Evolutionary conservation across 92 coral and sea anemone species (phyloP).

Genomic region (Epizoanthus stellaris): DNA sequence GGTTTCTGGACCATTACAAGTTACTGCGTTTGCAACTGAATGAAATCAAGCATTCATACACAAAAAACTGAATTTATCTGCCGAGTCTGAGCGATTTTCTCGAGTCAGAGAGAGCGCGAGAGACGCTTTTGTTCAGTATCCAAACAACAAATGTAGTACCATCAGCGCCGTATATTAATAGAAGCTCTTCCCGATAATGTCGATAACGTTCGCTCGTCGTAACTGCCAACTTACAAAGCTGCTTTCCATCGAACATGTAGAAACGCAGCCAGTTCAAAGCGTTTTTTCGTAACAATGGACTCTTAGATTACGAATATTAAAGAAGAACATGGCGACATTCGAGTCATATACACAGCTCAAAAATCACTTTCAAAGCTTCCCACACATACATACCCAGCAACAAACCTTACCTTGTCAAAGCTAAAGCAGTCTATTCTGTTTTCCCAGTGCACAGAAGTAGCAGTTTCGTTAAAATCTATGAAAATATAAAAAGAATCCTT

Average conservation of each 20-base stretch:
- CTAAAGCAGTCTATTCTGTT: constrained; percentile 3
- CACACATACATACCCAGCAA: not conserved
- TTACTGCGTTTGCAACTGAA: not conserved
- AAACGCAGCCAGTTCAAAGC: constrained; percentile 26
- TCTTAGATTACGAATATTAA: constrained; percentile 30
- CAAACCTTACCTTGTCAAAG: constrained; percentile 26
- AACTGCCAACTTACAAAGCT: not conserved
- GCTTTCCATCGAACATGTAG: constrained; percentile 7
- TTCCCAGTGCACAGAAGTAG: constrained; percentile 33
- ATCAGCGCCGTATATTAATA: not conserved
- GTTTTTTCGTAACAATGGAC: constrained; percentile 30
- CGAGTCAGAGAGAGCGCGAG: not conserved
- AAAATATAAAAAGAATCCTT: constrained; percentile 42
- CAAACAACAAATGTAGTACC: not conserved
- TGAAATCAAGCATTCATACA: not conserved
- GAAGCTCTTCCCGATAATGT: not conserved
- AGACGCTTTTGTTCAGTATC: constrained; percentile 10
- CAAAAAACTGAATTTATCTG: not conserved
- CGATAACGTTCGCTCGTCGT: not conserved
- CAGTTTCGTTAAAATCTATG: constrained; percentile 20
- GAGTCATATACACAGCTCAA: constrained; percentile 12
- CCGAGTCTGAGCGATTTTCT: not conserved
- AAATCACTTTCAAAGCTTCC: constrained; percentile 30
- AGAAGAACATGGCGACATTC: constrained; percentile 44
- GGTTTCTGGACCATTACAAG: not conserved